phyloP scores from a whole-genome alignment of 2,113 vertebrate species.

The Pseudorhombus dupliciocellatus region DNA sequence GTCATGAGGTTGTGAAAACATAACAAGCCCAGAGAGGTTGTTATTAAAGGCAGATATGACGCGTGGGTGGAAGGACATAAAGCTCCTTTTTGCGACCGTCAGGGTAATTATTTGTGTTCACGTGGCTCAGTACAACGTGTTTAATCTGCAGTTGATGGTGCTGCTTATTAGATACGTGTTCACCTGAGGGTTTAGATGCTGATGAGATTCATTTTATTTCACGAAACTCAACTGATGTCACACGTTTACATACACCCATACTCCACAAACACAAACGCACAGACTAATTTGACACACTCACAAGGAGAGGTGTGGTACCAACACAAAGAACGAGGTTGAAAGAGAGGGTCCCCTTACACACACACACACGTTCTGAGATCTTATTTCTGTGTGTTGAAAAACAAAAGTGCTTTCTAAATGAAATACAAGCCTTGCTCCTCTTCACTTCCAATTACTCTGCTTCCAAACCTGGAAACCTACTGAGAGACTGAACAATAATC shows the following conservation, averaged over 20 bases:
- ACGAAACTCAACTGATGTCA: conserved; percentile 30
- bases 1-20: conserved; percentile 25
- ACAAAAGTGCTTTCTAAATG: conserved; percentile 48
- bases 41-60: conserved; percentile 21
- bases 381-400: conserved; percentile 37
- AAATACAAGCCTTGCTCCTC: conserved; percentile 31
- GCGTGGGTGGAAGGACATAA: conserved; percentile 7
- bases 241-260: conserved; percentile 14
- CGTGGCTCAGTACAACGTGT: conserved; percentile 6
- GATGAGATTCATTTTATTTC: conserved; percentile 49
- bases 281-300: conserved; percentile 13
- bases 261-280: conserved; percentile 20
- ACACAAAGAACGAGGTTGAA: conserved; percentile 16
- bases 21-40: conserved; percentile 9
- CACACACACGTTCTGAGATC: conserved; percentile 5
- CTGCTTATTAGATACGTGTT: conserved; percentile 28
- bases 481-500: conserved; percentile 11
- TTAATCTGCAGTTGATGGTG: conserved; percentile 45
- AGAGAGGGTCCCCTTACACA: conserved; percentile 1
- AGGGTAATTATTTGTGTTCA: conserved; percentile 20
- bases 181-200: conserved; percentile 14
- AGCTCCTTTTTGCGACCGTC: conserved; percentile 6
- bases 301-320: conserved; percentile 32
- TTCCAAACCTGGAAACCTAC: conserved; percentile 33
- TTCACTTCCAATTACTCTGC: conserved; percentile 17